These are phyloP conservation scores for Microcebus lehilahytsara DNA, from an alignment of 2,113 vertebrate species.

Conservation along the genomic window DNA sequence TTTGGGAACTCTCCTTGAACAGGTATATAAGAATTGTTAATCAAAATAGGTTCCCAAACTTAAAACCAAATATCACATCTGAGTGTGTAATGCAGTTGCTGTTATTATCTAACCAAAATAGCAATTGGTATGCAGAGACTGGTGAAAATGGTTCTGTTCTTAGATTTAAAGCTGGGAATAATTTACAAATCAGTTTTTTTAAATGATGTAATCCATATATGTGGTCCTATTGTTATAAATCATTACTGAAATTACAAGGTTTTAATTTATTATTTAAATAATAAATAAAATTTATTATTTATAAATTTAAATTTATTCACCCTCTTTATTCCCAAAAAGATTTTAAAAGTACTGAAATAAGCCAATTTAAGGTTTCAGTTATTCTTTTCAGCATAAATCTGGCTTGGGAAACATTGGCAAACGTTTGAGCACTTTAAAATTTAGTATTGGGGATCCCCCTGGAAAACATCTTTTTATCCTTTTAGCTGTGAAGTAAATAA, in stretches of 20 bases:
- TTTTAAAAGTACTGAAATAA: constrained; percentile 11
- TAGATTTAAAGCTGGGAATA: neutral
- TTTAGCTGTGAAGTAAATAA: constrained; percentile 20
- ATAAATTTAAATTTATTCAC: neutral
- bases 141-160: neutral
- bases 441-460: neutral
- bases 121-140: neutral
- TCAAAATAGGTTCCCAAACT: constrained; percentile 36
- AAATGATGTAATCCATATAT: neutral
- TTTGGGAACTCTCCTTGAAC: constrained; percentile 1
- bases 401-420: constrained; percentile 31
- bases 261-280: neutral
- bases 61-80: neutral
- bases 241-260: neutral
- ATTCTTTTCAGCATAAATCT: constrained; percentile 47
- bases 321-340: neutral
- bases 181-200: constrained; percentile 20
- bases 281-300: neutral
- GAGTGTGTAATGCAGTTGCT: neutral
- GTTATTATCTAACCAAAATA: neutral
- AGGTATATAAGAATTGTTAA: neutral
- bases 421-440: constrained; percentile 49
- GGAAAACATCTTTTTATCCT: neutral
- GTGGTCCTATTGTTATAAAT: neutral
- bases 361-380: constrained; percentile 40